These are phyloP conservation scores for Trachops cirrhosus DNA, from an alignment of 2,797 vertebrate genomes.

Conservation along the genomic window DNA sequence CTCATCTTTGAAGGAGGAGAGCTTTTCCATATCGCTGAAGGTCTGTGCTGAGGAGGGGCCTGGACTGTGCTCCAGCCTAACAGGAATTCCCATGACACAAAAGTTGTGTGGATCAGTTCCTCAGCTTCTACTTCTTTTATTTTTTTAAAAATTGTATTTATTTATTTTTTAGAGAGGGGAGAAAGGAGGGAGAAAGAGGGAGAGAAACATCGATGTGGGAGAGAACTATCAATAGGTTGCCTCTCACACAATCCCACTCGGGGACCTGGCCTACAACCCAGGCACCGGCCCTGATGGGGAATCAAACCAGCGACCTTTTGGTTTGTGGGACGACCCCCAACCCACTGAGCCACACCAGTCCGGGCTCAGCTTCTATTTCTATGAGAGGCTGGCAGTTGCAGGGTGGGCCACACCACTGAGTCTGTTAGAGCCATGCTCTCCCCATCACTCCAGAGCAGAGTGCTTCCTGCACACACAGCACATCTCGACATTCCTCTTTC, in stretches of 20 bases:
- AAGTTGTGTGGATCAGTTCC: background rate
- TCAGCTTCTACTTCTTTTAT: no score
- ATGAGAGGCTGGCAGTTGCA: background rate
- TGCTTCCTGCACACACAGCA: background rate
- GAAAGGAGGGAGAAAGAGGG: background rate
- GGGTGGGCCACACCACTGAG: background rate
- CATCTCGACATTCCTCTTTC: background rate
- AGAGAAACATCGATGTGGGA: background rate
- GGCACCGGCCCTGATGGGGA: background rate
- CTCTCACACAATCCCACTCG: no score
- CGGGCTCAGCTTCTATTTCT: background rate
- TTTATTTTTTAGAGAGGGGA: background rate
- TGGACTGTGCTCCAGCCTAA: background rate
- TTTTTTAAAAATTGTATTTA: background rate
- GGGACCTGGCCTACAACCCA: background rate
- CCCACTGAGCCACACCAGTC: background rate
- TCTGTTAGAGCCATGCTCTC: background rate
- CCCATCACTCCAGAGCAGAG: background rate
- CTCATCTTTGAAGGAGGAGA: background rate
- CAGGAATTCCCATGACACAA: background rate
- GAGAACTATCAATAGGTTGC: no score
- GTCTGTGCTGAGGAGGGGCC: background rate
- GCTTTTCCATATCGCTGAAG: background rate
- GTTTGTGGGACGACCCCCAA: background rate
- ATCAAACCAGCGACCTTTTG: background rate